A percentile compares a stretch with the other conserved stretches of the same genome.
These are phyloP conservation scores for Drosophila truncata DNA, from an alignment of 1,140 invertebrate species.

Conservation along the genomic window DNA sequence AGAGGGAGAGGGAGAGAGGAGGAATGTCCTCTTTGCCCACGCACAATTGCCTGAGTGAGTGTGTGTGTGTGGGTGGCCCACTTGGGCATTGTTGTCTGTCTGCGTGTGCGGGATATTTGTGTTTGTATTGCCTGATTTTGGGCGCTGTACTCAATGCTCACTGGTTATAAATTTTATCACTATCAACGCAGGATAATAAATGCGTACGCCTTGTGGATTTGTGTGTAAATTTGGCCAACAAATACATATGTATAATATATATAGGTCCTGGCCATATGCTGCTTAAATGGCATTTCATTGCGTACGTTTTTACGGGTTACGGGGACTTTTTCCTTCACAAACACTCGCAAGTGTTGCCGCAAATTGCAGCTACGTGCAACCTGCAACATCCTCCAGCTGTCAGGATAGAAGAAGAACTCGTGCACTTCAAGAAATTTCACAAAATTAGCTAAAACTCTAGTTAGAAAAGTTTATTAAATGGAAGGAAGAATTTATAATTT, in stretches of 20 bases:
- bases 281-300: constrained; percentile 60
- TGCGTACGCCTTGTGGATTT: constrained; percentile 68
- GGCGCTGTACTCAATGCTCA: constrained; percentile 52
- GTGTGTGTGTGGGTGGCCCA: constrained; percentile 37
- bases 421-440: neutral
- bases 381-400: constrained; percentile 29
- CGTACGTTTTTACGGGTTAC: constrained; percentile 25
- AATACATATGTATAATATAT: neutral
- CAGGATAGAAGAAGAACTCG: neutral
- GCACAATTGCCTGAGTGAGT: constrained; percentile 50
- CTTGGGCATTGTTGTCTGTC: constrained; percentile 67
- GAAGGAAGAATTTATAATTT: neutral
- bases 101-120: constrained; percentile 5
- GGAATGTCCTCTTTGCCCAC: constrained; percentile 19
- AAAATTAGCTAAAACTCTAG: no score
- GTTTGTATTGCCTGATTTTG: constrained; percentile 60
- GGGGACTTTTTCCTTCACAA: neutral
- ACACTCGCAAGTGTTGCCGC: constrained; percentile 20
- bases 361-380: constrained; percentile 42
- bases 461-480: neutral
- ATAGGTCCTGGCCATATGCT: constrained; percentile 47
- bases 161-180: constrained; percentile 80
- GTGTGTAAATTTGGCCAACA: constrained; percentile 71
- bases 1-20: neutral
- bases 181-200: constrained; percentile 75